These are phyloP conservation scores for Kradibia gibbosae DNA, from an alignment of 1,140 invertebrate genomes.

Conservation along the genomic window DNA sequence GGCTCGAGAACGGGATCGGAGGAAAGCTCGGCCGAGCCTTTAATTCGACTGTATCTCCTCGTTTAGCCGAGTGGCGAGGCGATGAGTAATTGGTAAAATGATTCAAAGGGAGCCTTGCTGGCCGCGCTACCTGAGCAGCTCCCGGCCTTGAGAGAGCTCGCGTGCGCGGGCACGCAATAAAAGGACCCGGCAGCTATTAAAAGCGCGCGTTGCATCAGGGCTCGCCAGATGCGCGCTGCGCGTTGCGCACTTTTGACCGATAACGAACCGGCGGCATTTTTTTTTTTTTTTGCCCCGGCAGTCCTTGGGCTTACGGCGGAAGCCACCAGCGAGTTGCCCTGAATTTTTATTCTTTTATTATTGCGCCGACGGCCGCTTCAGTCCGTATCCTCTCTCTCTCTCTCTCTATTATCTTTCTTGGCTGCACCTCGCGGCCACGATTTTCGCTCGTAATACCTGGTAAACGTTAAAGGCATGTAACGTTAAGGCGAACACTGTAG, in stretches of 20 bases:
- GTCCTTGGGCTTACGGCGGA: neutral
- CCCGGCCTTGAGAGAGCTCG: neutral
- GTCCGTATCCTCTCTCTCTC: neutral
- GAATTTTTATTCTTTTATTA: constrained; percentile 16
- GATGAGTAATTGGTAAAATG: neutral
- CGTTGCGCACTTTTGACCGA: neutral
- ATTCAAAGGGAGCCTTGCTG: neutral
- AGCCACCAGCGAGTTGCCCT: constrained; percentile 8
- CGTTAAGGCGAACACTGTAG: neutral
- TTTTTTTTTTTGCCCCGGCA: neutral
- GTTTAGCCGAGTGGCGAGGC: neutral
- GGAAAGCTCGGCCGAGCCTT: neutral
- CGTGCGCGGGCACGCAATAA: neutral
- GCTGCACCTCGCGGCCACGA: neutral
- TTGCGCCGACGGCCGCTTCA: neutral
- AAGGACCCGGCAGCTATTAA: neutral
- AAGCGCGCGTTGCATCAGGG: neutral
- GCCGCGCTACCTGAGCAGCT: neutral
- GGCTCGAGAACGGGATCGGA: too few relatives aligned
- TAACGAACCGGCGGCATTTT: neutral
- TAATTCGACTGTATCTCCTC: neutral
- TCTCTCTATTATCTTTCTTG: neutral
- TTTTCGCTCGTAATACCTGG: neutral
- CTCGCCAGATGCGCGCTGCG: neutral
- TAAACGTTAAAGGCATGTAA: too few relatives aligned